These are phyloP conservation scores for Macrophya annulata DNA, from an alignment of 2,888 invertebrate genomes.

Conservation along the genomic window DNA sequence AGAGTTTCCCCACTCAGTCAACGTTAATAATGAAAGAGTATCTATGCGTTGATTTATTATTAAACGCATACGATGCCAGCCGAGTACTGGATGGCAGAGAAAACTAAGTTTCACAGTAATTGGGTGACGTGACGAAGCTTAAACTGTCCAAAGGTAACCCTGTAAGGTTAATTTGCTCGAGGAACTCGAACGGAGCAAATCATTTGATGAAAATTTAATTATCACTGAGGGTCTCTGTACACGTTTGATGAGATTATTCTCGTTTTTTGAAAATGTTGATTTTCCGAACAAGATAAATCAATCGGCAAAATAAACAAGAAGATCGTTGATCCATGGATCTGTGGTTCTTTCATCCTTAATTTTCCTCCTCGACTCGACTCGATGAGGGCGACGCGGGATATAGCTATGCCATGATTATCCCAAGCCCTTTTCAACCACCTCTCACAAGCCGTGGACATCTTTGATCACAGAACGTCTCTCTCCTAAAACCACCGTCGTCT, in stretches of 20 bases:
- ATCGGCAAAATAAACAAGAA: neutral
- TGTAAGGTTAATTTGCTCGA: neutral
- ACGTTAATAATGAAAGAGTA: constrained; percentile 26
- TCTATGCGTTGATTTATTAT: constrained; percentile 30
- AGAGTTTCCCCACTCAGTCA: constrained; percentile 30
- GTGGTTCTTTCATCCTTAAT: constrained; percentile 18
- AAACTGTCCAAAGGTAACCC: neutral
- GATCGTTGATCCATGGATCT: constrained; percentile 15
- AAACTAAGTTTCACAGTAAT: neutral
- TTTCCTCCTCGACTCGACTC: constrained; percentile 16
- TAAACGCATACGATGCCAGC: neutral
- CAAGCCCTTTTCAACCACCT: constrained; percentile 28
- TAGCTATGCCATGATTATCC: constrained; percentile 3
- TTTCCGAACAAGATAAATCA: neutral
- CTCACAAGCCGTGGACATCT: constrained; percentile 39
- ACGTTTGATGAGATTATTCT: neutral
- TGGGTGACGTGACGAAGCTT: neutral
- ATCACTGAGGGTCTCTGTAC: neutral
- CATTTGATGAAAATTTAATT: neutral
- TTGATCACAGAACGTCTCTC: constrained; percentile 65
- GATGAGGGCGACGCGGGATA: neutral
- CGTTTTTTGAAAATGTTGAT: neutral
- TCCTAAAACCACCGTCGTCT: constrained; percentile 65
- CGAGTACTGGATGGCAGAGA: neutral
- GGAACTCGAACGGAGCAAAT: neutral